A percentile compares a stretch with the other conserved stretches of the same genome.
phyloP scores from a whole-genome alignment of 2,113 vertebrate genomes.

The Acinonyx jubatus region DNA sequence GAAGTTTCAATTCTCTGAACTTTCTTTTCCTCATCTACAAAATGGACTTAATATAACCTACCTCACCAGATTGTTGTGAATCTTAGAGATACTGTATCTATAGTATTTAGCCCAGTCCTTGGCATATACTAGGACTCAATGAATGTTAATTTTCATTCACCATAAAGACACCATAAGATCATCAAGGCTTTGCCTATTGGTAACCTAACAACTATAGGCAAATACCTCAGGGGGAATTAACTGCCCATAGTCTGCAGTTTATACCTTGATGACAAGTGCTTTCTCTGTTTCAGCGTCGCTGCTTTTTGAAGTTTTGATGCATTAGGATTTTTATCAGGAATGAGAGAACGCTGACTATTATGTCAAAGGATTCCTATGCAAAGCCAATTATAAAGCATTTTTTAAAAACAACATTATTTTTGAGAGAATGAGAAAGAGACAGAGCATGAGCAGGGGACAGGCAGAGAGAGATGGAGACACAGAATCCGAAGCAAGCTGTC shows the following conservation, averaged over 20 bases:
- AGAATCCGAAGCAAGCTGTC: too few relatives aligned
- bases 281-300: not conserved
- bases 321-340: not conserved
- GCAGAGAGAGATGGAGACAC: too few relatives aligned
- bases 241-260: not conserved
- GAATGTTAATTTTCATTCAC: not conserved
- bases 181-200: not conserved
- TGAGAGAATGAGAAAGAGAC: too few relatives aligned
- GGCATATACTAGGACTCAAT: not conserved
- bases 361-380: not conserved
- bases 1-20: not conserved
- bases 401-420: not conserved
- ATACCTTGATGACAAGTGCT: not conserved
- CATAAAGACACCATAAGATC: not conserved
- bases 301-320: not conserved
- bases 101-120: not conserved
- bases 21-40: conserved; percentile 20
- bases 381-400: not conserved
- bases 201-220: not conserved
- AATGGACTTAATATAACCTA: not conserved
- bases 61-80: not conserved
- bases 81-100: not conserved
- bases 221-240: not conserved
- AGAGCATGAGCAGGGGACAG: too few relatives aligned
- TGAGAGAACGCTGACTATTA: not conserved